Evolutionary conservation across 2,888 invertebrate species (phyloP), one percentile per base, ranked within the genome.

Genomic region (Sycophila texana): DNA sequence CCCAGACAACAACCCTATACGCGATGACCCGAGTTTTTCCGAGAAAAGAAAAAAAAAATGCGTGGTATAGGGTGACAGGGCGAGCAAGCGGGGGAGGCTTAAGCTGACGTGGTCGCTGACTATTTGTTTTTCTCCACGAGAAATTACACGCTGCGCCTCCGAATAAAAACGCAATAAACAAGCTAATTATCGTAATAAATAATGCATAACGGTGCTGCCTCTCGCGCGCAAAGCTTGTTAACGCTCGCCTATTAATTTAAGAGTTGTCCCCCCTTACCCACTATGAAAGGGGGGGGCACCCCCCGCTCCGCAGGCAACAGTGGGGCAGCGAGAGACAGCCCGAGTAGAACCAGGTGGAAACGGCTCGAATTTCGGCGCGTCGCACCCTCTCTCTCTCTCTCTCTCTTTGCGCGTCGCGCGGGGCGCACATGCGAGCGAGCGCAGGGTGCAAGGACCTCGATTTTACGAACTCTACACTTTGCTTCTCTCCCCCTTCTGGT

Each of bases 401-500:
- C 60, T n/a, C 63, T 20, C 67, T 66, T 53, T 13, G 16, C n/a
- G 26, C 47, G 61, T 16, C 60, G 53, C 73, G 77, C 53, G 39
- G 39, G 39, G 53, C 53, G 14, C 53, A 53, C 53, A 53, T n/a
- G n/a, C 53, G n/a, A n/a, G n/a, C 71, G 68, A n/a, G n/a, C 71
- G 68, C 79, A 82, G 86, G 84, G 85, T 84, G 85, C 85, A 85
- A 82, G 82, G 86, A 85, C 85, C 86, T 84, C 83, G 81, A 86
- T 86, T 87, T 86, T 84, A 86, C 84, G 85, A 87, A 88, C 87
- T 85, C 85, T 77, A 71, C 71, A 58, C 10, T 39, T 39, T 39
- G 39, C 74, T 57, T 55, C 18, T 47, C 13, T 16, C 3, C n/a
- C 39, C 39, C 39, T 39, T 39, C 39, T 39, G 39, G 10, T 39